Conservation (phyloP, 1,140 invertebrate species). For the Brachionus calyciflorus region DNA sequence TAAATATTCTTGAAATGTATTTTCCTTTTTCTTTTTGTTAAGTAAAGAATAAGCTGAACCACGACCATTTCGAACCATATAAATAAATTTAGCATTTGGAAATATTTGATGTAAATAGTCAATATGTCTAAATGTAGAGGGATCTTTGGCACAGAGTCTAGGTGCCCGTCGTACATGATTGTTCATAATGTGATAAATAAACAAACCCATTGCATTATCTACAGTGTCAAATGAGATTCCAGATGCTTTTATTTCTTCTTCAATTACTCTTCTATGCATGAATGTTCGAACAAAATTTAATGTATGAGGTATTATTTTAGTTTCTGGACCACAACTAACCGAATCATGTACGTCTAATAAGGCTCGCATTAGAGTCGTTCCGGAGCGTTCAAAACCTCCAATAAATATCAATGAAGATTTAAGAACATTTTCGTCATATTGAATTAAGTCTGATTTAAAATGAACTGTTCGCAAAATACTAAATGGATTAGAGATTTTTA, state of each 20-base stretch:
- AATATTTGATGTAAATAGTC: slow-evolving; percentile 72
- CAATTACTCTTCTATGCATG: slow-evolving; percentile 85
- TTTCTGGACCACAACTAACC: slow-evolving; percentile 95
- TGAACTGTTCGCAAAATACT: too few species aligned
- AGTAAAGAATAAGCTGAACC: slow-evolving; percentile 92
- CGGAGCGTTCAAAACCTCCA: slow-evolving; percentile 90
- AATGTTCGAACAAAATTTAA: slow-evolving; percentile 80
- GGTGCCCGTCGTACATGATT: too few species aligned
- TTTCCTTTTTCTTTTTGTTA: slow-evolving; percentile 95
- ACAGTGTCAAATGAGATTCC: slow-evolving; percentile 84
- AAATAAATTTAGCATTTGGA: slow-evolving; percentile 83
- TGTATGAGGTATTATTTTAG: slow-evolving; percentile 87
- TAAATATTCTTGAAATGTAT: slow-evolving; percentile 85
- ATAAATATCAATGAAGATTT: slow-evolving; percentile 68
- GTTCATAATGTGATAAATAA: too few species aligned
- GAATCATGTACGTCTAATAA: slow-evolving; percentile 98
- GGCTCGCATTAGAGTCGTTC: slow-evolving; percentile 91
- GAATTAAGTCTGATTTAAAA: too few species aligned
- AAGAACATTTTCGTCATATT: neutral
- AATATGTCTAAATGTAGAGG: too few species aligned
- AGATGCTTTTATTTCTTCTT: slow-evolving; percentile 70
- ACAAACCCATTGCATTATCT: too few species aligned
- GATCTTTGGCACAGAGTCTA: too few species aligned
- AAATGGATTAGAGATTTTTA: too few species aligned
- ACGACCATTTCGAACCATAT: slow-evolving; percentile 94